Base-by-base conservation (phyloP, 2,797 vertebrate species). In the Balearica regulorum region DNA sequence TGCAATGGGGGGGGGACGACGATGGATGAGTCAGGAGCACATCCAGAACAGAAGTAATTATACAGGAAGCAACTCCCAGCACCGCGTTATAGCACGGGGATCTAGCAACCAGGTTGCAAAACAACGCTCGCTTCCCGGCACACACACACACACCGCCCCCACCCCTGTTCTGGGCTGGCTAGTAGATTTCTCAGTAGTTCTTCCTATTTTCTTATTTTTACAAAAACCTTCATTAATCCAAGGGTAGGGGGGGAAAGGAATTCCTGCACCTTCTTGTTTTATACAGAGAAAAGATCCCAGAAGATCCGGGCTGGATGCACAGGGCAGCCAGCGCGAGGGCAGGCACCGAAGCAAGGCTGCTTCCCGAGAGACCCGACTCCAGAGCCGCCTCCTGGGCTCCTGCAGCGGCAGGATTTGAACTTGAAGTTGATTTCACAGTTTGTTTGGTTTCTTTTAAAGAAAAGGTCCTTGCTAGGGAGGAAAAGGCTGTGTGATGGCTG, bases 21-120 rank as follows among this genome's bases (percentile, higher is more conserved):
- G n/a, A 20, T 0, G 12, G 48, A 25, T 95, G 94, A 93, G 43
- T 93, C 94, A 91, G 91, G 85, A 88, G 68, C n/a, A 72, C 37
- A 41, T 51, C 79, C 94, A 91, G 78, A 53, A 39, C 37, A 60
- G 77, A 25, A 70, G 5, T 41, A 80, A 87, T 87, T 80, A 85
- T 1, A 18, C 80, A 90, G 83, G 96, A 91, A 94, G 14, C 55
- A 84, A 39, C 65, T 94, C 43, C 79, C 44, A 37, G 87, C 26
- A 4, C 65, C 5, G 3, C 16, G 21, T 54, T 69, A 44, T 1
- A 61, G 85, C 88, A 37, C 1, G 0, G 25, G 64, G 73, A 80
- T 69, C 71, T 44, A 75, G 79, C 70, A 66, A 83, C 43, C 68
- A 73, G 91, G 91, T 46, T 95, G 83, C 85, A 88, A 93, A 83